Base-by-base conservation (phyloP, 2,888 invertebrate species). In the Dryomyza anilis region DNA sequence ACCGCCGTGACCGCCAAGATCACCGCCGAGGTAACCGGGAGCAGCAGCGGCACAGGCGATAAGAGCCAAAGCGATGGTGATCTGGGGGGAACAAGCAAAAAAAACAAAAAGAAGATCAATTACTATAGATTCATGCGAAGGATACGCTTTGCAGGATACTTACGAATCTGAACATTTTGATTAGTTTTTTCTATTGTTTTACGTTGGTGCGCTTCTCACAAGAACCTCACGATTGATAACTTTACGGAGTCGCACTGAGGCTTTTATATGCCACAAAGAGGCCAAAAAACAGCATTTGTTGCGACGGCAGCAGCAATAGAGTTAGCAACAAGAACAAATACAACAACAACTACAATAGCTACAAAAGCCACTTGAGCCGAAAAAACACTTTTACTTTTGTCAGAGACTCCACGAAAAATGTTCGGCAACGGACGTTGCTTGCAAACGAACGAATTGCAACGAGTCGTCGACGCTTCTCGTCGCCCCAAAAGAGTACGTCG, bases 11-110 rank as follows among this genome's bases (percentile, higher is more conserved):
- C 65, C 65, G 23, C 58, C 75, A 25, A 74, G 65, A 6, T 45
- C 69, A 48, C 71, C 78, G 46, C 78, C 79, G 70, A 79, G 67
- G 52, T 79, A 76, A 70, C 82, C 82, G 71, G 81, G 81, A 72
- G 79, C 79, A 63, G 81, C 82, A 56, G 73, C 72, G 68, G 70
- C 79, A 67, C 78, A 73, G 66, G 79, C 81, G 66, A 80, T 65
- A 65, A 80, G 72, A 67, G 75, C 76, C 52, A 74, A 71, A 61
- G 75, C 73, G 39, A 80, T 71, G 62, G 76, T 66, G 56, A 81
- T 69, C 81, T 79, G 66, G 12, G 55, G 25, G 39, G 19, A 10
- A 58, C 10, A 58, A 30, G 12, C 30, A 4, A 12, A n/a, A 12
- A n/a, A 36, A 12, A n/a, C n/a, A n/a, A n/a, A n/a, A n/a, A n/a